Percentiles rank a stretch among this genome's conserved stretches.
These are phyloP conservation scores for crab-eating macaque (Macaca fascicularis) DNA, from an alignment of 2,113 vertebrate genomes.

Conservation along the genomic window T2T-MFA8v1.1 NC_088377.1:197374501-197375000, in stretches of 20 bases:
- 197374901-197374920: not conserved
- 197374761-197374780: not conserved
- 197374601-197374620: not conserved
- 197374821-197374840: not conserved
- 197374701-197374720: not conserved
- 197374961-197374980: no score
- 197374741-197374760: not conserved
- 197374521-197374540: not conserved
- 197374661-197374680: not conserved
- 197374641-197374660: not conserved
- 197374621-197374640: not conserved
- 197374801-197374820: not conserved
- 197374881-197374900: not conserved
- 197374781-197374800: not conserved
- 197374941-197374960: not conserved
- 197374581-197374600: not conserved
- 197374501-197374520: not conserved
- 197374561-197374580: not conserved
- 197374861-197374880: not conserved
- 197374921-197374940: not conserved
- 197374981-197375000: not conserved
- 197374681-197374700: not conserved
- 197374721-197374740: not conserved
- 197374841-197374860: not conserved
- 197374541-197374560: not conserved